Base-by-base conservation (phyloP, 2,888 invertebrate species). In the Odontothrips loti region DNA sequence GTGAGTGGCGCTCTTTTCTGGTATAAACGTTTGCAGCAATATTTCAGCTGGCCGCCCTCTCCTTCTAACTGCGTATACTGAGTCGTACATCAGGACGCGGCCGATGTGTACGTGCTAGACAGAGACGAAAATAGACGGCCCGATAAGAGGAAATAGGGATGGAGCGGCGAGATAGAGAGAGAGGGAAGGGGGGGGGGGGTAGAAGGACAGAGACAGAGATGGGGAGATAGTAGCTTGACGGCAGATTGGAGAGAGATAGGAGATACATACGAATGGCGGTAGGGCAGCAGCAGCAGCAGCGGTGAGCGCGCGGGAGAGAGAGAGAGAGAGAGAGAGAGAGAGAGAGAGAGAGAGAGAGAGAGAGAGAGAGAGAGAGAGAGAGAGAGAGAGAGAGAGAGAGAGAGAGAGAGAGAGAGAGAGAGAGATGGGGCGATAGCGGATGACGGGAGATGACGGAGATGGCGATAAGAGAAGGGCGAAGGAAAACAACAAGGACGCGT, bases 261-360 rank as follows among this genome's bases (percentile, higher is more conserved):
- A n/a, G 68, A 75, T 75, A 75, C 68, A 75, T 75, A 75, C 68
- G 68, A 75, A 75, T 75, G 68, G 68, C 68, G 58, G 58, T 58
- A 15, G n/a, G 58, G 6, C 20, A 20, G 58, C 58, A n/a, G n/a
- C 58, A n/a, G n/a, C 20, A 0, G 15, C 17, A 15, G n/a, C 6
- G n/a, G 58, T 20, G 58, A 58, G 58, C 17, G 51, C 12, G 51
- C 12, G 51, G 17, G 51, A 51, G 51, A 51, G 51, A 51, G 51
- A 51, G 51, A 1, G 51, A 15, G 51, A 12, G 51, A 51, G 51
- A 1, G 8, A 51, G 51, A 51, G 51, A 51, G 51, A 51, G 51
- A 51, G 51, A 51, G 51, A 51, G 51, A 51, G 51, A 51, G 51
- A 51, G 51, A 51, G 51, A 51, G 51, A 51, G 51, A 51, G 51